Evolutionary conservation across 1,140 invertebrate genomes (phyloP).

Genomic region (Aphis gossypii): DNA sequence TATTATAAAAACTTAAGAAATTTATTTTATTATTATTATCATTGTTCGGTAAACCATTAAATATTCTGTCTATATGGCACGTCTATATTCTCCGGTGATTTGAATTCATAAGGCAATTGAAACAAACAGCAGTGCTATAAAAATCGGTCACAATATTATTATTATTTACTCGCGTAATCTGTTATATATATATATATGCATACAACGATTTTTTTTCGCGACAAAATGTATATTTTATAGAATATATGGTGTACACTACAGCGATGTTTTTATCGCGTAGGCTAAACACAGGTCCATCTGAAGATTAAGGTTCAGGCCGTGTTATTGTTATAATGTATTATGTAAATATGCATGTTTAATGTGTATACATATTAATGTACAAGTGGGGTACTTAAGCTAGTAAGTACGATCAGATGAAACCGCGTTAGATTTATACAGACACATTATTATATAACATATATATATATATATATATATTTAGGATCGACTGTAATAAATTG

Average conservation of each 20-base stretch:
- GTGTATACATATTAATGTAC: background rate
- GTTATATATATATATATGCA: background rate
- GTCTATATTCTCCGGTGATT: background rate
- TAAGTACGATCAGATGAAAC: background rate
- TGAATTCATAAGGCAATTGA: background rate
- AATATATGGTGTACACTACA: background rate
- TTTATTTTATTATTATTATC: background rate
- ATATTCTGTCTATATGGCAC: background rate
- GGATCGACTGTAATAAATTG: background rate
- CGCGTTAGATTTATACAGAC: background rate
- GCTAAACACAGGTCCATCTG: background rate
- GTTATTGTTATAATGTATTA: background rate
- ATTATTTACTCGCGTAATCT: background rate
- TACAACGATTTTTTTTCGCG: background rate
- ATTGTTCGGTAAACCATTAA: background rate
- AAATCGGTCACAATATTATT: background rate
- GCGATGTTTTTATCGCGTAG: background rate
- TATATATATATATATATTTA: background rate
- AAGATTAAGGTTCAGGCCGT: background rate
- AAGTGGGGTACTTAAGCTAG: background rate
- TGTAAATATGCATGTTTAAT: background rate
- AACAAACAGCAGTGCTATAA: background rate
- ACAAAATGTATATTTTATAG: background rate
- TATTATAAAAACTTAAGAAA: background rate
- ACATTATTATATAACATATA: background rate